Evolutionary conservation across 2,797 vertebrate genomes (phyloP).

Genomic region (Otus scops): DNA sequence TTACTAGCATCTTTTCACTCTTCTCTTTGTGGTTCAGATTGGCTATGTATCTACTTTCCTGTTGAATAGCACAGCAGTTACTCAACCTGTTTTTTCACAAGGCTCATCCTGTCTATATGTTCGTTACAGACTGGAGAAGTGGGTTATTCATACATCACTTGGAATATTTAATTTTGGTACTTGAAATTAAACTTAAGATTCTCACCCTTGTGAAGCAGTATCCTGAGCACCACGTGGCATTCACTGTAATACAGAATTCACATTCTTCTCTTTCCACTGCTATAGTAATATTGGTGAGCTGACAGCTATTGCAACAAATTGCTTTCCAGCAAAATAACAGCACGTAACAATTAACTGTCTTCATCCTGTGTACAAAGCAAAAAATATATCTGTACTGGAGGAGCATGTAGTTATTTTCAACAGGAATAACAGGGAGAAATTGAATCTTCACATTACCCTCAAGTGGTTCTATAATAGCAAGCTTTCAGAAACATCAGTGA

Average conservation of each 20-base stretch:
- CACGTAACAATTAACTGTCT: conserved; percentile 72
- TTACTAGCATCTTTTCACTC: background rate
- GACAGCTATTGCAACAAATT: conserved; percentile 77
- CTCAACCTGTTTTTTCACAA: background rate
- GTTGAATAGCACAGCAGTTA: background rate
- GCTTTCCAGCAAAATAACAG: conserved; percentile 77
- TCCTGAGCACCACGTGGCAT: conserved; percentile 86
- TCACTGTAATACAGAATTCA: conserved; percentile 74
- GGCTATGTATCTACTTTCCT: background rate
- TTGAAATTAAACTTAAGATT: background rate
- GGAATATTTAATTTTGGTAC: background rate
- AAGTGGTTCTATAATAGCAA: background rate
- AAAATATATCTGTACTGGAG: background rate
- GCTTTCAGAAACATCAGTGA: background rate
- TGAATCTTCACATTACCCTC: background rate
- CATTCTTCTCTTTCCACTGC: conserved; percentile 85
- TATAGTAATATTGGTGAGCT: conserved; percentile 81
- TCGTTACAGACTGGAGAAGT: fast-evolving
- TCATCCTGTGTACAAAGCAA: conserved; percentile 75
- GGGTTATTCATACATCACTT: background rate
- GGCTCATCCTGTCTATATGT: background rate
- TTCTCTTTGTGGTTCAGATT: background rate
- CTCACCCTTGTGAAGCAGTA: conserved; percentile 86
- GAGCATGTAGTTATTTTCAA: background rate
- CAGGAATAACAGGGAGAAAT: background rate